Evolutionary conservation across 2,113 vertebrate genomes (phyloP).

Genomic region (Silurus meridionalis): DNA sequence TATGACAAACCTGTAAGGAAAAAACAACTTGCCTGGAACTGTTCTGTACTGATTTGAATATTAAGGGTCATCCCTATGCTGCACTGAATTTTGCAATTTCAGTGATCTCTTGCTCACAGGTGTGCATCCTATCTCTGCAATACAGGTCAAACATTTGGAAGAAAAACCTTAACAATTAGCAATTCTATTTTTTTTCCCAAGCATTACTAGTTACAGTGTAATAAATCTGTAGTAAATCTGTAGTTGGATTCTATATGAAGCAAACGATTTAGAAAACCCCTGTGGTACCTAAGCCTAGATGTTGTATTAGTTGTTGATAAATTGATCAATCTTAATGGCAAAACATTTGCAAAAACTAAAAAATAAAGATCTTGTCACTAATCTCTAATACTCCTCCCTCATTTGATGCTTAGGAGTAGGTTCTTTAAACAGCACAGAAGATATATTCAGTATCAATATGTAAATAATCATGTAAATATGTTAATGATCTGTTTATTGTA

Average conservation of each 20-base stretch:
- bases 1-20: neutral
- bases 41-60: neutral
- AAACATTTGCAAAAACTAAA: neutral
- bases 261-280: neutral
- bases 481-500: neutral
- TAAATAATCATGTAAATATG: neutral
- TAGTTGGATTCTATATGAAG: neutral
- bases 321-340: neutral
- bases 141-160: neutral
- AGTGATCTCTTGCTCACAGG: neutral
- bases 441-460: neutral
- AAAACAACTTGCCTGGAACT: neutral
- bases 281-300: neutral
- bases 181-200: neutral
- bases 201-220: neutral
- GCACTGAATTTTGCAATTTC: neutral
- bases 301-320: neutral
- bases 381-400: neutral
- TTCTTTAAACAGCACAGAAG: neutral
- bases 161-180: neutral
- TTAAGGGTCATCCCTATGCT: neutral
- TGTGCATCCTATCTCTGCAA: neutral
- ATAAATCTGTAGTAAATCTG: too few species aligned
- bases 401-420: neutral
- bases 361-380: neutral